A percentile compares a stretch with the other conserved stretches of the same genome.
Evolutionary conservation across 2,113 vertebrate species (phyloP).

Genomic region (Albula goreensis): DNA sequence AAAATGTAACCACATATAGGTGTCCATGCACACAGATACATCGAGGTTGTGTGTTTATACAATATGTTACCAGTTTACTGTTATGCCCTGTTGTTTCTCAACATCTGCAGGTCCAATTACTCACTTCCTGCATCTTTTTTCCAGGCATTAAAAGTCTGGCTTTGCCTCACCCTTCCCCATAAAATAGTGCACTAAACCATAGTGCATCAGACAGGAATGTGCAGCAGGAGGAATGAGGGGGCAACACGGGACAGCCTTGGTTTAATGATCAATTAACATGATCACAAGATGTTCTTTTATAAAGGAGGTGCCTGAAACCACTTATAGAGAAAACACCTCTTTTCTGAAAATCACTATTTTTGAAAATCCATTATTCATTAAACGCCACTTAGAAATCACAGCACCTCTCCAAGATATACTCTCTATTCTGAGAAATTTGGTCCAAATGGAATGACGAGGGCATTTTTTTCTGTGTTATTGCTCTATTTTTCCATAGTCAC

Average conservation of each 20-base stretch:
- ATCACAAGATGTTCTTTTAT: not conserved
- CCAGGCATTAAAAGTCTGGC: not conserved
- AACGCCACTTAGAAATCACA: not conserved
- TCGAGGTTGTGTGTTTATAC: not conserved
- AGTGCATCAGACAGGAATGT: not conserved
- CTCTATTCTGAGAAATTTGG: not conserved
- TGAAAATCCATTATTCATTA: not conserved
- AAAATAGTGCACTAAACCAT: not conserved
- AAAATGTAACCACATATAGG: not conserved
- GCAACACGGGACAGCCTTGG: not conserved
- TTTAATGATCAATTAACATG: not conserved
- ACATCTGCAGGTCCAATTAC: constrained; percentile 16
- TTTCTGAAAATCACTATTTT: not conserved
- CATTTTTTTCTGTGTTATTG: not conserved
- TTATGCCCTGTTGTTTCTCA: constrained; percentile 1
- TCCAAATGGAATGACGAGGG: not conserved
- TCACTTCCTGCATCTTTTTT: constrained; percentile 11
- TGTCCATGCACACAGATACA: not conserved
- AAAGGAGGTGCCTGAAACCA: not conserved
- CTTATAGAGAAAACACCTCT: not conserved
- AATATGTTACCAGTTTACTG: not conserved
- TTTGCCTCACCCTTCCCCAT: not conserved
- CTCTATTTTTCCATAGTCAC: not conserved
- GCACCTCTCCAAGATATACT: not conserved
- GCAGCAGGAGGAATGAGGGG: not conserved